Conservation (phyloP, 2,797 vertebrate genomes). For the Rousettus madagascariensis region DNA sequence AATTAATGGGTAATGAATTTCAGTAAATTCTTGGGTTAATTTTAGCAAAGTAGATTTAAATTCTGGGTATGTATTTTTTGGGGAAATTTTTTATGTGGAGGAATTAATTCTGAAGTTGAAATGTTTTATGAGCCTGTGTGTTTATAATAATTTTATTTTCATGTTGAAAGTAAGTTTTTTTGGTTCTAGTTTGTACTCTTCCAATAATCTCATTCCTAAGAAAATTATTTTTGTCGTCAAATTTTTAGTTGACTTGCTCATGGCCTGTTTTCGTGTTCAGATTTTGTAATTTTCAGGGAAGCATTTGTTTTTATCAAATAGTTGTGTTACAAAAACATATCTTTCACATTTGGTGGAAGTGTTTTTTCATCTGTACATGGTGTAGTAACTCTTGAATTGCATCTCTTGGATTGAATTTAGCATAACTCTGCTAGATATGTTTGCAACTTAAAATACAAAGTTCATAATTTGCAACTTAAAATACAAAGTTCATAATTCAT, state of each 20-base stretch:
- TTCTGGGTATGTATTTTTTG: neutral
- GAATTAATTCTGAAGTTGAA: slow-evolving; percentile 36
- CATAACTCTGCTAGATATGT: neutral
- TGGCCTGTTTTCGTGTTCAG: neutral
- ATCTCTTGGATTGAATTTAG: neutral
- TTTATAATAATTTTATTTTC: slow-evolving; percentile 43
- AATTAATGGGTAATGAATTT: neutral
- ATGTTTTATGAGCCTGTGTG: neutral
- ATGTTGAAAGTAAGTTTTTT: neutral
- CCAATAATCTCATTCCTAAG: neutral
- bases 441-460: neutral
- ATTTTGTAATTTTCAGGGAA: neutral
- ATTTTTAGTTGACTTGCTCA: neutral
- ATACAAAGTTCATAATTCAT: neutral
- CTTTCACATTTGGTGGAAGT: neutral
- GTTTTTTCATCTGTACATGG: neutral
- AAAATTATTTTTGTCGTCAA: slow-evolving; percentile 31
- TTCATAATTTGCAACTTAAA: neutral
- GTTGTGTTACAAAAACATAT: neutral
- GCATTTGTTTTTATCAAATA: neutral
- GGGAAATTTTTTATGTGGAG: neutral
- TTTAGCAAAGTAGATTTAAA: slow-evolving; percentile 5
- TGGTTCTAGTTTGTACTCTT: neutral
- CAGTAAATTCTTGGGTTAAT: neutral
- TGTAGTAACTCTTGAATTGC: neutral